phyloP scores from a whole-genome alignment of 2,113 vertebrate genomes.

The Corythoichthys haematopterus region DNA sequence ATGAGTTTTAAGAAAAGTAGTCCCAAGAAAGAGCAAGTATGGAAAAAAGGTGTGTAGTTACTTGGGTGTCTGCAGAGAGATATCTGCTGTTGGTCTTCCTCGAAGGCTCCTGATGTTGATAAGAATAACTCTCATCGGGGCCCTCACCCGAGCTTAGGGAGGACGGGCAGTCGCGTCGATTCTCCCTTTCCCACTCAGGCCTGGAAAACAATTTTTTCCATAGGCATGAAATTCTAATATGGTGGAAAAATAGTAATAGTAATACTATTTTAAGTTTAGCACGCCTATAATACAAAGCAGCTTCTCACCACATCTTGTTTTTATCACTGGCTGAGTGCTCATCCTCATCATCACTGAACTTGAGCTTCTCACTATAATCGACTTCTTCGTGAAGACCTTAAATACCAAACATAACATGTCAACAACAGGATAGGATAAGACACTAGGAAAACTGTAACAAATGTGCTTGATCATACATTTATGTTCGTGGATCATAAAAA shows the following conservation, averaged over 20 bases:
- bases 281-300: neutral
- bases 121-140: conserved; percentile 73
- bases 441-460: neutral
- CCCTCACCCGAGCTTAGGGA: conserved; percentile 83
- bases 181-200: conserved; percentile 82
- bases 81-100: conserved; percentile 82
- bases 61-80: conserved; percentile 77
- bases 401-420: neutral
- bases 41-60: conserved; percentile 47
- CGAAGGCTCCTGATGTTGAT: conserved; percentile 72
- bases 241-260: neutral
- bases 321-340: conserved; percentile 77
- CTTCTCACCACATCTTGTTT: conserved; percentile 81
- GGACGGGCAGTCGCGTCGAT: conserved; percentile 76
- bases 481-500: too few relatives aligned
- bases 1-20: conserved; percentile 12
- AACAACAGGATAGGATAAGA: neutral
- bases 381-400: conserved; percentile 96
- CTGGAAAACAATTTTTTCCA: conserved; percentile 51
- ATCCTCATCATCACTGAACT: conserved; percentile 96
- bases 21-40: conserved; percentile 22
- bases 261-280: neutral
- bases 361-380: conserved; percentile 94
- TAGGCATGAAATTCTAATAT: neutral
- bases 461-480: neutral